Evolutionary conservation across 2,113 vertebrate species (phyloP), one percentile per base, ranked within the genome.

Genomic region (Cololabis saira): DNA sequence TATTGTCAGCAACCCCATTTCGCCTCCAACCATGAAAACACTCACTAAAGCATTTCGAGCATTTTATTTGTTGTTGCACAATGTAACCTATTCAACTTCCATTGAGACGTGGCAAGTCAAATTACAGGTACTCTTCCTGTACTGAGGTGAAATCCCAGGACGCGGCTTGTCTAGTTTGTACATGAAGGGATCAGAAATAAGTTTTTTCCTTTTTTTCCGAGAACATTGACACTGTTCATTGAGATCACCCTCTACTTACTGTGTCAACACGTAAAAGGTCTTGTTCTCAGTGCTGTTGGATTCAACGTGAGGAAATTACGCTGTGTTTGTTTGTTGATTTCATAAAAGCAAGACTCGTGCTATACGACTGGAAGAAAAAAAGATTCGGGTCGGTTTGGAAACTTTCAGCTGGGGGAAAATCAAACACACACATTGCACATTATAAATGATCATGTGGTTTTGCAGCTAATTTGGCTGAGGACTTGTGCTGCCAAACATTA

Each of bases 11-110:
- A 72, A 57, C 85, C 68, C 78, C 67, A 76, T 91, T 91, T 87
- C 50, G 91, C 92, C 90, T 90, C 67, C 80, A 91, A 92, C 86
- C 89, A 91, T 77, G 73, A 86, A 74, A 81, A 79, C 82, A 87
- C 76, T 61, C 77, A 81, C 80, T 64, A 81, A 86, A 82, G 84
- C 78, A 61, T 76, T 65, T 71, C 40, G 13, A 67, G 77, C 64
- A 64, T 87, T 89, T 90, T 89, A 86, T 90, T 90, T 90, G 80
- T 87, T 90, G 87, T 87, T 55, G 76, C 74, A 76, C 67, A 61
- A 66, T 87, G 81, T 84, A 85, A 86, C 80, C 80, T 70, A 88
- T 91, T 90, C 85, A 85, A 83, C 75, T 82, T 70, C 82, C 83
- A 80, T 90, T 87, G 86, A 90, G 76, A 83, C 30, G 63, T 87